Conservation (phyloP, 1,140 invertebrate genomes). For the Lasioglossum baleicum region DNA sequence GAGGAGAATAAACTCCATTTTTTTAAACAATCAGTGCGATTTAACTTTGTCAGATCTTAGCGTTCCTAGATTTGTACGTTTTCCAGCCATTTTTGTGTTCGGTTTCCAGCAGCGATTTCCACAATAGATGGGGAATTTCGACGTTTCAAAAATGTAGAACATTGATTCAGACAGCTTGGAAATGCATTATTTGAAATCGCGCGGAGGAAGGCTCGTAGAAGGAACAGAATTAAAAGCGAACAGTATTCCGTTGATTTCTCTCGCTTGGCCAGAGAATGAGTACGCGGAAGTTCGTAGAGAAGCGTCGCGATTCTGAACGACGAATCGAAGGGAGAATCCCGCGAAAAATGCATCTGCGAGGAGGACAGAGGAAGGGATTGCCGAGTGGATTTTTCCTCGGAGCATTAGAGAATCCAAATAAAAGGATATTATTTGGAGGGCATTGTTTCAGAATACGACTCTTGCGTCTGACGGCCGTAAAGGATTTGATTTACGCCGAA, state of each 20-base stretch:
- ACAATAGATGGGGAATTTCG: not conserved
- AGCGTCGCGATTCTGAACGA: not conserved
- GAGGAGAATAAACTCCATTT: too few relatives aligned
- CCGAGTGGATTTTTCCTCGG: slow-evolving; percentile 41
- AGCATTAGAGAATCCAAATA: slow-evolving; percentile 29
- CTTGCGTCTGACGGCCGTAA: slow-evolving; percentile 22
- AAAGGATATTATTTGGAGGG: slow-evolving; percentile 22
- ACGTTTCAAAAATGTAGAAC: not conserved
- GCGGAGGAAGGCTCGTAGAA: slow-evolving; percentile 34
- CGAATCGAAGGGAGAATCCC: not conserved
- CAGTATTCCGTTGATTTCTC: slow-evolving; percentile 23
- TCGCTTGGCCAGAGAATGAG: slow-evolving; percentile 6
- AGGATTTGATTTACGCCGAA: slow-evolving; percentile 44
- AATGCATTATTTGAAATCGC: slow-evolving; percentile 58
- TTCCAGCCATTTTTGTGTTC: not conserved
- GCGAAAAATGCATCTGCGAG: slow-evolving; percentile 1
- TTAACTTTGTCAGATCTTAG: too few relatives aligned
- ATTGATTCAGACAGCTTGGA: not conserved
- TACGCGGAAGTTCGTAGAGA: slow-evolving; percentile 21
- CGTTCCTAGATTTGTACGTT: too few relatives aligned
- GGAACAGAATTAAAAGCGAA: slow-evolving; percentile 43
- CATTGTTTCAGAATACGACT: slow-evolving; percentile 45
- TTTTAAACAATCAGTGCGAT: too few relatives aligned
- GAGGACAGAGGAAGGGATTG: not conserved
- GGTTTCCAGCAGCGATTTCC: slow-evolving; percentile 24